Percentiles rank a stretch among this genome's conserved stretches.
Conservation (phyloP, 2,888 invertebrate genomes). For the Drosophila sordidula region DNA sequence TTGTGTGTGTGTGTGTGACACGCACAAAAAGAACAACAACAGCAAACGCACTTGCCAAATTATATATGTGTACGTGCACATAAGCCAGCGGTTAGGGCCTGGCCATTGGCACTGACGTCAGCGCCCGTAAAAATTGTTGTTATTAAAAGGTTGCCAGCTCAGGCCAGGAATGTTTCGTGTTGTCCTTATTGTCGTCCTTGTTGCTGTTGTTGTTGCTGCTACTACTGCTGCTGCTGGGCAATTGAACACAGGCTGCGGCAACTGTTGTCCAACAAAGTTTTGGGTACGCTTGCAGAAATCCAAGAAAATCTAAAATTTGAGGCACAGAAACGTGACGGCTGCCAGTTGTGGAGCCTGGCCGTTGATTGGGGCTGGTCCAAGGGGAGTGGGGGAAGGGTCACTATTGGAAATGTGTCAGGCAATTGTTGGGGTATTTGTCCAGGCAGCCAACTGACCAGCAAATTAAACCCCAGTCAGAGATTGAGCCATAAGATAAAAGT, state of each 20-base stretch:
- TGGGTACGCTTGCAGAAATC: slow-evolving; percentile 5
- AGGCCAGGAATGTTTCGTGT: slow-evolving; percentile 5
- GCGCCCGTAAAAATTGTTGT: slow-evolving; percentile 43
- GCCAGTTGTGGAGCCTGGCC: too few species aligned
- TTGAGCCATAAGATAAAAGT: slow-evolving; percentile 4
- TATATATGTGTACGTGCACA: neutral
- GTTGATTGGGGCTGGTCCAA: slow-evolving; percentile 25
- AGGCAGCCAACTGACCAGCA: slow-evolving; percentile 5
- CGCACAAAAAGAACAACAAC: slow-evolving; percentile 29
- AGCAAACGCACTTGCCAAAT: slow-evolving; percentile 24
- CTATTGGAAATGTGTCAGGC: slow-evolving; percentile 68
- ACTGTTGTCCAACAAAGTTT: slow-evolving; percentile 34
- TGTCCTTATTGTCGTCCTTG: slow-evolving; percentile 13
- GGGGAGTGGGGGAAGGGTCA: slow-evolving; percentile 2
- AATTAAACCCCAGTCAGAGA: neutral
- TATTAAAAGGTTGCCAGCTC: slow-evolving; percentile 40
- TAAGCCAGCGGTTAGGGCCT: slow-evolving; percentile 11
- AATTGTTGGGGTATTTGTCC: slow-evolving; percentile 17
- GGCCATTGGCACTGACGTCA: slow-evolving; percentile 55
- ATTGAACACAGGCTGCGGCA: slow-evolving; percentile 48
- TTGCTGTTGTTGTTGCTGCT: slow-evolving; percentile 28
- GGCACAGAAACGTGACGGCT: slow-evolving; percentile 42
- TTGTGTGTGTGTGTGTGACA: slow-evolving; percentile 25
- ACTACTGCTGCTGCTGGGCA: slow-evolving; percentile 39
- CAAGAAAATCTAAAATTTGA: slow-evolving; percentile 19